Conservation (phyloP, 2,797 vertebrate species). For the Poecile montanus region DNA sequence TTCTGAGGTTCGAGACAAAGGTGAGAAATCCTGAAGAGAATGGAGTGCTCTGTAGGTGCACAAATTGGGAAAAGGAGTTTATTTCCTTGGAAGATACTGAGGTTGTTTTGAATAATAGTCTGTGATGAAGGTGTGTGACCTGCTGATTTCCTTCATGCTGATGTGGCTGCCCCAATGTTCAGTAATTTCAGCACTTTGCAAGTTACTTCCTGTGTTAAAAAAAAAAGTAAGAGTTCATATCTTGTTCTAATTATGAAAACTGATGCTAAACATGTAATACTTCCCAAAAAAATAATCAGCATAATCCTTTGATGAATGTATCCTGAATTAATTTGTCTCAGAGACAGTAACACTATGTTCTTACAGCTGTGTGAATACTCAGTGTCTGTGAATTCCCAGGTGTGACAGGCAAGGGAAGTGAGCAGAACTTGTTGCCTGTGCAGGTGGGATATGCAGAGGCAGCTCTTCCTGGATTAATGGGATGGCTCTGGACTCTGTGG, state of each 20-base stretch:
- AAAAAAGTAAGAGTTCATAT: neutral
- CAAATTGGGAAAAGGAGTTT: neutral
- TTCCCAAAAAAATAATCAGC: neutral
- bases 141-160: neutral
- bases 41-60: neutral
- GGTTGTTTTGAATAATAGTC: neutral
- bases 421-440: neutral
- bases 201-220: neutral
- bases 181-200: neutral
- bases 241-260: neutral
- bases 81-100: neutral
- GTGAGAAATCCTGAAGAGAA: constrained; percentile 20
- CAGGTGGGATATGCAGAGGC: neutral
- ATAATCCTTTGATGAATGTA: neutral
- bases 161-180: neutral
- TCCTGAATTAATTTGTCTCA: neutral
- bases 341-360: neutral
- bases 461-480: neutral
- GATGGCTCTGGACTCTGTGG: neutral
- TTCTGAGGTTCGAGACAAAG: constrained; percentile 40
- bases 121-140: neutral
- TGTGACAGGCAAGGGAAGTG: neutral
- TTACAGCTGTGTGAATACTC: neutral
- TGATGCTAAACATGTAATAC: neutral
- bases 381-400: neutral